Base-by-base conservation (phyloP, 2,113 vertebrate species). In the Entosphenus tridentatus region DNA sequence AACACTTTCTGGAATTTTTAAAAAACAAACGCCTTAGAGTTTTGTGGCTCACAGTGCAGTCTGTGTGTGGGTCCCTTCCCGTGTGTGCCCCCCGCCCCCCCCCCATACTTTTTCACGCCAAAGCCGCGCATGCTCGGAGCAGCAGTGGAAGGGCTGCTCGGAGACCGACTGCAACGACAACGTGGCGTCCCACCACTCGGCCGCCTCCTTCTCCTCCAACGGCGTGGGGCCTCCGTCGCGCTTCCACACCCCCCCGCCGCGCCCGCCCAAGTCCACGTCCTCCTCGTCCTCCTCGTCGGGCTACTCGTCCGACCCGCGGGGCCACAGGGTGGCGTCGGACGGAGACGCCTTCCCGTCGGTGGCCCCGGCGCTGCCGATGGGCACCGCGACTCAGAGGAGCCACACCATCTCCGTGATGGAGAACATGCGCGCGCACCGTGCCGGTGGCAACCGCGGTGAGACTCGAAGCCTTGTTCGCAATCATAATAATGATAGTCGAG, bases 141-240 rank as follows among this genome's bases (percentile, higher is more conserved):
- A 39, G 6, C 39, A 39, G 39, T 39, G 39, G 39, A 39, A 39
- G 39, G 39, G 39, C 77, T 88, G 85, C 67, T 91, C 88, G 55
- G 91, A 95, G 79, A 93, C 90, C 68, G 93, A 98, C 85, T 90
- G 89, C 81, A 96, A 95, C 11, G 93, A 95, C 79, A 95, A 93
- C 67, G 78, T 93, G 73, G 85, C 88, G 68, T 81, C 81, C 68
- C 91, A 89, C 75, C 87, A 86, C 79, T 82, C 76, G 9, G 80
- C 85, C 2, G 82, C 80, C 1, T 58, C 74, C 80, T 0, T 73
- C 81, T 2, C 76, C 72, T 74, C 84, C 82, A 39, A 39, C 39
- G 39, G 39, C 39, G 39, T 39, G 39, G 39, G 39, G 39, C 39
- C 39, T 39, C 39, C 6, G 39, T 39, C 39, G 39, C 39, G 39